Evolutionary conservation across 2,113 vertebrate species (phyloP).

Genomic region (Passer montanus): DNA sequence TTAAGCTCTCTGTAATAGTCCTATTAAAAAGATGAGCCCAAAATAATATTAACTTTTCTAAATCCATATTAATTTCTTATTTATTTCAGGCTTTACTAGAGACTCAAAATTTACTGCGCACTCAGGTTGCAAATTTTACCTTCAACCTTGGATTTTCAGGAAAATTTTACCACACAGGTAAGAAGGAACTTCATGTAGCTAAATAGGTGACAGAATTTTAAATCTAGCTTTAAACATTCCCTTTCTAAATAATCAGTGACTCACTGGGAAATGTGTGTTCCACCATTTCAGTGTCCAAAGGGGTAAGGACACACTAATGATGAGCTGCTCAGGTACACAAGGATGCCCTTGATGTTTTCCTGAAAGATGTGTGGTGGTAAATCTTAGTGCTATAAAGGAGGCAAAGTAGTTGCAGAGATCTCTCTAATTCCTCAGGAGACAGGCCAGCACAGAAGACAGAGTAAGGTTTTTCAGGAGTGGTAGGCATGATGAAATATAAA

Average conservation of each 20-base stretch:
- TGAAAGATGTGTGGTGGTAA: background rate
- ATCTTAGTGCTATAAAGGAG: background rate
- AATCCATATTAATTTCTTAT: constrained; percentile 78
- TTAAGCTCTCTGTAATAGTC: background rate
- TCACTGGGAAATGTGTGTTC: background rate
- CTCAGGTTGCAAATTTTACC: constrained; percentile 89
- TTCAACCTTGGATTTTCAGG: constrained; percentile 92
- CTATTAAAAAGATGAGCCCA: background rate
- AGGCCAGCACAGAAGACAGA: background rate
- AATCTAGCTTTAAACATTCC: background rate
- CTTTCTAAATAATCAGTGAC: background rate
- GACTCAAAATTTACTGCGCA: constrained; percentile 86
- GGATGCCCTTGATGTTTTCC: background rate
- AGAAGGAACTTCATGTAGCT: constrained; percentile 68
- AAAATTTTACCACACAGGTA: constrained; percentile 91
- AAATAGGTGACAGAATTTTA: constrained; percentile 36
- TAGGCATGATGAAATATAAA: background rate
- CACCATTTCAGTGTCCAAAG: background rate
- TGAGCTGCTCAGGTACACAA: background rate
- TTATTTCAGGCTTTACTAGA: constrained; percentile 87
- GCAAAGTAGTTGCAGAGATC: background rate
- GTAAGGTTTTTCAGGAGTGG: background rate
- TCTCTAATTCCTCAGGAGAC: background rate
- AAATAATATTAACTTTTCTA: constrained; percentile 58
- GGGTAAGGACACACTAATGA: fast-evolving